Evolutionary conservation across 2,113 vertebrate genomes (phyloP).

Genomic region (Elanus axillaris): DNA sequence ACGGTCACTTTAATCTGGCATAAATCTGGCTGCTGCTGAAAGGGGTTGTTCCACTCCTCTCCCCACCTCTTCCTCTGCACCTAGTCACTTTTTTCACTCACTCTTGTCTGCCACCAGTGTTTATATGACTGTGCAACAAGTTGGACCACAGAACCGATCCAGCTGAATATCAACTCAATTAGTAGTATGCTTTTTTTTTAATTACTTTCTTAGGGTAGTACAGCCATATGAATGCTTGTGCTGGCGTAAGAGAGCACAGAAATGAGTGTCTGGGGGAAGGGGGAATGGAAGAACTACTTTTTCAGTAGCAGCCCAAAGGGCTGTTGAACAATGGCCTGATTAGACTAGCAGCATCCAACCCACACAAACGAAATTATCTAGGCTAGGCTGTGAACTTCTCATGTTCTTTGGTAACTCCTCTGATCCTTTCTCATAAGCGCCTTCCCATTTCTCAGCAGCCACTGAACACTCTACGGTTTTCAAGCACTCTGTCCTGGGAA

Average conservation of each 20-base stretch:
- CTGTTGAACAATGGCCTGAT: not conserved
- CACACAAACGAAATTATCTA: not conserved
- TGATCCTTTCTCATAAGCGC: not conserved
- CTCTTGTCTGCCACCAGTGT: not conserved
- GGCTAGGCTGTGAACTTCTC: not conserved
- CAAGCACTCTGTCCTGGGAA: not conserved
- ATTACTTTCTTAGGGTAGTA: not conserved
- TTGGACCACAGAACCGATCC: not conserved
- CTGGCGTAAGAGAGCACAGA: not conserved
- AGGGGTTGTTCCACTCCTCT: not conserved
- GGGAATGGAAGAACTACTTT: not conserved
- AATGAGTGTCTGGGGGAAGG: not conserved
- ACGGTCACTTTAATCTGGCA: slow-evolving; percentile 41
- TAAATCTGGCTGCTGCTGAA: slow-evolving; percentile 48
- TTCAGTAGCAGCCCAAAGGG: not conserved
- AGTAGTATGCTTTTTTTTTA: not conserved
- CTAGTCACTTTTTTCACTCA: not conserved
- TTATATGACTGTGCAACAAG: not conserved
- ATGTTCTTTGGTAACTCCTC: not conserved
- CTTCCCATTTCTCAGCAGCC: not conserved
- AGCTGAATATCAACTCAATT: not conserved
- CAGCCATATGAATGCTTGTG: not conserved
- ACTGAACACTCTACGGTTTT: not conserved
- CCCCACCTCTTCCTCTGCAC: not conserved
- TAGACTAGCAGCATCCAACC: not conserved